A percentile compares a stretch with the other conserved stretches of the same genome.
These are phyloP conservation scores for Carterocephalus palaemon DNA, from an alignment of 2,888 invertebrate species.

Conservation along the genomic window DNA sequence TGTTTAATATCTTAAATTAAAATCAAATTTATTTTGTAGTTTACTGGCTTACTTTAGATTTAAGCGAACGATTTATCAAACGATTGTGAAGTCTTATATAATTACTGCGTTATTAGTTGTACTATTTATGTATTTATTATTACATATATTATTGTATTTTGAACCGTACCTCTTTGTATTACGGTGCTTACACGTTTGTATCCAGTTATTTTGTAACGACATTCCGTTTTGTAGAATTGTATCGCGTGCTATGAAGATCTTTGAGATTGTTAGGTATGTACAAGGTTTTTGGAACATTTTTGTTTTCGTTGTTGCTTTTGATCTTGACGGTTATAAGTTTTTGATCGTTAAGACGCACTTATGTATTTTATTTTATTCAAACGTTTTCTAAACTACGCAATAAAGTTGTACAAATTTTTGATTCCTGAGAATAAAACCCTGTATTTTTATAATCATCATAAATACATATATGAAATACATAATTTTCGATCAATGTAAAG, in stretches of 20 bases:
- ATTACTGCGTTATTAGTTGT: too few relatives aligned
- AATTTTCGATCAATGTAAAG: not conserved
- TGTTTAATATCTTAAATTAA: too few relatives aligned
- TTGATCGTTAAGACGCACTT: too few relatives aligned
- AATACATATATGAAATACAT: not conserved
- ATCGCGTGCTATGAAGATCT: constrained; percentile 4
- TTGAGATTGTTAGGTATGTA: not conserved
- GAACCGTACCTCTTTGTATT: not conserved
- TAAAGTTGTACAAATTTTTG: not conserved
- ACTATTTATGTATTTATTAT: not conserved
- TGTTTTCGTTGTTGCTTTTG: too few relatives aligned
- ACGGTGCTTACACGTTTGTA: constrained; percentile 34
- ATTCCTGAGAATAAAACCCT: not conserved
- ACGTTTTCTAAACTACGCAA: too few relatives aligned
- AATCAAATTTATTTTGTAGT: too few relatives aligned
- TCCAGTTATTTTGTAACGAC: constrained; percentile 41
- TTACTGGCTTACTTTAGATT: not conserved
- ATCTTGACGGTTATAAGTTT: too few relatives aligned
- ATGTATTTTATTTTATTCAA: too few relatives aligned
- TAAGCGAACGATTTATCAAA: not conserved
- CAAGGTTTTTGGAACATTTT: too few relatives aligned
- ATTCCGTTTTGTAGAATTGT: constrained; percentile 50
- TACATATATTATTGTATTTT: constrained; percentile 1
- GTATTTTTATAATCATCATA: not conserved
- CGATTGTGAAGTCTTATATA: not conserved